Evolutionary conservation across 2,113 vertebrate genomes (phyloP).

Genomic region (Fulica atra): DNA sequence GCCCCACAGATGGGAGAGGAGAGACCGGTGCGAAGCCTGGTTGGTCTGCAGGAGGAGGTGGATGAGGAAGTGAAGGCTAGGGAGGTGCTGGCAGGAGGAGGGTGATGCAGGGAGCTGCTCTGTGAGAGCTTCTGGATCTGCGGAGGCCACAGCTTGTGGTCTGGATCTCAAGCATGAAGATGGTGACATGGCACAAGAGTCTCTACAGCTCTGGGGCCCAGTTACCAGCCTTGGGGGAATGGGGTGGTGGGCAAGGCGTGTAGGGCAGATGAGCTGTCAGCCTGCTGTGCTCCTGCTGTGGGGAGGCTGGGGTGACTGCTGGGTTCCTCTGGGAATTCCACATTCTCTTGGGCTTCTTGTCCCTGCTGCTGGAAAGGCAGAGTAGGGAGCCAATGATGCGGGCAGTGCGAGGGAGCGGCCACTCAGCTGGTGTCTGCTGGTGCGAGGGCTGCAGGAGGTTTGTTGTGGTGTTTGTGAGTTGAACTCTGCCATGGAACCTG

Average conservation of each 20-base stretch:
- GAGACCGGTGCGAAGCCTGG: fast-evolving
- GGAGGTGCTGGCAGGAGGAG: neutral
- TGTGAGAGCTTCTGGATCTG: neutral
- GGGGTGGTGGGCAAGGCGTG: neutral
- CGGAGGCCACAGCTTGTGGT: neutral
- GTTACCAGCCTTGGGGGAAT: neutral
- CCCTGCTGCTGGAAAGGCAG: neutral
- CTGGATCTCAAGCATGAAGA: neutral
- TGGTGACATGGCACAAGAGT: neutral
- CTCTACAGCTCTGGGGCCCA: too few species aligned
- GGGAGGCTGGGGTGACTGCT: neutral
- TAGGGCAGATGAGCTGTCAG: fast-evolving
- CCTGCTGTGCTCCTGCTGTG: neutral
- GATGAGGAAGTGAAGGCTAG: fast-evolving
- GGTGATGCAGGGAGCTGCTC: neutral
- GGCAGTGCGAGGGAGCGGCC: neutral
- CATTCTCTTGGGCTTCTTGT: neutral
- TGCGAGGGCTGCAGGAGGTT: fast-evolving
- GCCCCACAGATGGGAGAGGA: neutral
- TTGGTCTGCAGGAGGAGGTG: neutral
- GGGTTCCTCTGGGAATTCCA: neutral
- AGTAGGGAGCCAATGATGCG: neutral
- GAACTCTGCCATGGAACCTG: neutral
- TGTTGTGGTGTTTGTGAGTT: neutral
- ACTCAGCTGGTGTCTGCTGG: too few species aligned